phyloP scores from a whole-genome alignment of 2,888 invertebrate genomes.

The Timema cristinae region DNA sequence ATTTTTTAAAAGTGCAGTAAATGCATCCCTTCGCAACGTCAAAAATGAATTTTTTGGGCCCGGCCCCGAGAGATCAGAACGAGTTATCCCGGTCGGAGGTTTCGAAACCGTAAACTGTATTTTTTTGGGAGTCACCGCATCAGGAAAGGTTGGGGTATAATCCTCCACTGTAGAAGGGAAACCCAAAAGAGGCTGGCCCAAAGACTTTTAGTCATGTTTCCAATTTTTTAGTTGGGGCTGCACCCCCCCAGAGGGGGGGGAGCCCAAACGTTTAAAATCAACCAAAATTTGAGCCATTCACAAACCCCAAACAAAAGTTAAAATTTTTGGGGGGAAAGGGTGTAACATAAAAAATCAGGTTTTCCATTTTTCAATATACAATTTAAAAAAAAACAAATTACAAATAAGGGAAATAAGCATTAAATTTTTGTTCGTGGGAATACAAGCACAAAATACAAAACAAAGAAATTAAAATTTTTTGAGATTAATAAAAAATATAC shows the following conservation, averaged over 20 bases:
- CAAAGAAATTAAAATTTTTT: too few relatives aligned
- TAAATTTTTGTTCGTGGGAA: too few relatives aligned
- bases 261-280: slow-evolving; percentile 8
- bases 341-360: too few relatives aligned
- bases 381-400: too few relatives aligned
- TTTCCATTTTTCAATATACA: too few relatives aligned
- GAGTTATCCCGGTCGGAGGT: slow-evolving; percentile 84
- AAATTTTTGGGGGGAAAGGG: too few relatives aligned
- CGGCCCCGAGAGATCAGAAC: slow-evolving; percentile 89
- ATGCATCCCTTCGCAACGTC: slow-evolving; percentile 95
- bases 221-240: background rate
- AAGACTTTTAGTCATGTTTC: slow-evolving; percentile 42
- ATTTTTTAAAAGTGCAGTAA: slow-evolving; percentile 97
- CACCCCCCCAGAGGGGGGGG: background rate
- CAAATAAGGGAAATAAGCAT: too few relatives aligned
- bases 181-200: slow-evolving; percentile 80
- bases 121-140: slow-evolving; percentile 87
- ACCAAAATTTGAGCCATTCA: too few relatives aligned
- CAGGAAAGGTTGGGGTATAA: slow-evolving; percentile 93
- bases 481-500: too few relatives aligned
- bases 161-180: slow-evolving; percentile 91
- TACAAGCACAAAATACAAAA: too few relatives aligned
- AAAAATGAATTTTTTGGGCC: slow-evolving; percentile 96
- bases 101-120: slow-evolving; percentile 88
- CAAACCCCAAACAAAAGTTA: too few relatives aligned